A percentile compares a stretch with the other conserved stretches of the same genome.
These are phyloP conservation scores for Pagetopsis macropterus DNA, from an alignment of 2,797 vertebrate species.

Conservation along the genomic window DNA sequence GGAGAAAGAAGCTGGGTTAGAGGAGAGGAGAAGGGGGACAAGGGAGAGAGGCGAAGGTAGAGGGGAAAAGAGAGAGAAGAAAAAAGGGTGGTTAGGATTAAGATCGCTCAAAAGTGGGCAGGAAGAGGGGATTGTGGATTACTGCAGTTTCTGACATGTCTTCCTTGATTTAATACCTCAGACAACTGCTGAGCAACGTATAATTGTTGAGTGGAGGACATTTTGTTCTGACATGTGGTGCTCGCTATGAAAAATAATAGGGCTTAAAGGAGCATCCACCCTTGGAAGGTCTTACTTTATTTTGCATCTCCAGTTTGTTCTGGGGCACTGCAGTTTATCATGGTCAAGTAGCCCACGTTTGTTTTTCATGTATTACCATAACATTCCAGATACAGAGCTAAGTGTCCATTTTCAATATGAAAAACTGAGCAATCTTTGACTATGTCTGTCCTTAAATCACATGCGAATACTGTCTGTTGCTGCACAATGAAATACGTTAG, in stretches of 20 bases:
- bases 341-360: not conserved
- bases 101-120: slow-evolving; percentile 29
- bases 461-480: not conserved
- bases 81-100: slow-evolving; percentile 16
- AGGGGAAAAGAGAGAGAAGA: not conserved
- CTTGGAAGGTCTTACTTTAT: slow-evolving; percentile 3
- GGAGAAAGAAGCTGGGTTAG: slow-evolving; percentile 13
- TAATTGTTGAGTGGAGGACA: slow-evolving; percentile 45
- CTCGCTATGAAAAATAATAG: slow-evolving; percentile 34
- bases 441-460: not conserved
- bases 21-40: not conserved
- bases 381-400: not conserved
- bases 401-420: not conserved
- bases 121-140: slow-evolving; percentile 47
- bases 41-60: not conserved
- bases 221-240: slow-evolving; percentile 47
- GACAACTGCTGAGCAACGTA: slow-evolving; percentile 36
- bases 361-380: not conserved
- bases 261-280: slow-evolving; percentile 20
- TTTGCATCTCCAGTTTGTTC: not conserved
- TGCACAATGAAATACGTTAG: not conserved
- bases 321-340: not conserved
- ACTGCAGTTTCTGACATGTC: slow-evolving; percentile 45
- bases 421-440: not conserved
- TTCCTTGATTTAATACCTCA: slow-evolving; percentile 39